These are phyloP conservation scores for Leptoteleia sp. DNA, from an alignment of 1,140 invertebrate species.

Conservation along the genomic window DNA sequence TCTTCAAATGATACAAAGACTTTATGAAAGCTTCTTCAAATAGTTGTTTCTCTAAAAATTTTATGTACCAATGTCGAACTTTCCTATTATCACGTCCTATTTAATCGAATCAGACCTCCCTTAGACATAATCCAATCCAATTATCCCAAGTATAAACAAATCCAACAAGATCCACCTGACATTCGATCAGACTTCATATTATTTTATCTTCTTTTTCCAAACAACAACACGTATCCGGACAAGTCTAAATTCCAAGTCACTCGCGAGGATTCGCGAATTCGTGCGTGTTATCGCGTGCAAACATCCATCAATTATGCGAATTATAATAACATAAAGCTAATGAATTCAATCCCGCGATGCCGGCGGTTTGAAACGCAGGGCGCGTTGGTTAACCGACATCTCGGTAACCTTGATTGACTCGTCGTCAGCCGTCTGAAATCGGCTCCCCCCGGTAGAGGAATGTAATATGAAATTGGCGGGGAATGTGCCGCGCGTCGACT, in stretches of 20 bases:
- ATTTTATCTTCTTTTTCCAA: too few species aligned
- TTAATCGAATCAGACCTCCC: too few species aligned
- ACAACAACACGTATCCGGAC: too few species aligned
- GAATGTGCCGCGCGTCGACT: slow-evolving; percentile 19
- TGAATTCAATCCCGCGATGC: slow-evolving; percentile 45
- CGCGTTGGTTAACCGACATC: slow-evolving; percentile 53
- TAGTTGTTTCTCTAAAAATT: too few species aligned
- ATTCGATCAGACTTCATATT: too few species aligned
- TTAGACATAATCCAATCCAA: too few species aligned
- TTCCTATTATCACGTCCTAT: too few species aligned
- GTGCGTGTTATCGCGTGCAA: slow-evolving; percentile 24
- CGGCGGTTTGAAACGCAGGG: slow-evolving; percentile 40
- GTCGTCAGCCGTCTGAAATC: slow-evolving; percentile 57
- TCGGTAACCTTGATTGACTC: slow-evolving; percentile 62
- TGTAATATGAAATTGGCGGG: slow-evolving; percentile 59
- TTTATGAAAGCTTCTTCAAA: too few species aligned
- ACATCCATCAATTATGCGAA: slow-evolving; percentile 43
- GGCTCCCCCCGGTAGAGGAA: slow-evolving; percentile 60
- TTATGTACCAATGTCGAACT: too few species aligned
- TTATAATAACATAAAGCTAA: slow-evolving; percentile 49
- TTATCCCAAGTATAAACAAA: too few species aligned
- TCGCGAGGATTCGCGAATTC: neutral
- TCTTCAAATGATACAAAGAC: too few species aligned
- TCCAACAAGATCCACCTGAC: too few species aligned
- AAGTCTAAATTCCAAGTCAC: slow-evolving; percentile 6